These are phyloP conservation scores for Malacosoma neustria DNA, from an alignment of 2,888 invertebrate species.

Conservation along the genomic window DNA sequence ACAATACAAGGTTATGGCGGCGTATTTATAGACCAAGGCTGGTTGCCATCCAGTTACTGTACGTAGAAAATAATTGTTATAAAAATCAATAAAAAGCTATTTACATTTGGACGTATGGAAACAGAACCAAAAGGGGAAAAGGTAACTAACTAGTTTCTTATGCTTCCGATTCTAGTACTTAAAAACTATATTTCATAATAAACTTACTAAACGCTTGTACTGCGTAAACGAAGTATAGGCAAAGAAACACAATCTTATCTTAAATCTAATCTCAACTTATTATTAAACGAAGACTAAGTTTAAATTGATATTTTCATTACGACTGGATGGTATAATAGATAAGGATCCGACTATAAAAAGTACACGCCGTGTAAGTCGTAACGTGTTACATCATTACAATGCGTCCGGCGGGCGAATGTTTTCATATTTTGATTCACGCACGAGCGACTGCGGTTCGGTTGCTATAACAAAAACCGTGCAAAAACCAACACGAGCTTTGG, in stretches of 20 bases:
- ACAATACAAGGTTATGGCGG: too few species aligned
- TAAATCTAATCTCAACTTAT: slow-evolving; percentile 22
- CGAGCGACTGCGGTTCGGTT: slow-evolving; percentile 26
- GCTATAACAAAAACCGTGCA: slow-evolving; percentile 16
- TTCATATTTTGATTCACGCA: slow-evolving; percentile 43
- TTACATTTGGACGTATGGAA: too few species aligned
- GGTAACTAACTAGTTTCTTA: too few species aligned
- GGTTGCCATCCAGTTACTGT: too few species aligned
- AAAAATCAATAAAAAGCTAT: too few species aligned
- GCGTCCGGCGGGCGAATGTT: slow-evolving; percentile 19
- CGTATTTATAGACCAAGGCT: too few species aligned
- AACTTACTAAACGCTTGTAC: not conserved
- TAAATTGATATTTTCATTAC: not conserved
- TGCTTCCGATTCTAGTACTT: too few species aligned
- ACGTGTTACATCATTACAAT: slow-evolving; percentile 26
- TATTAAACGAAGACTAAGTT: slow-evolving; percentile 20
- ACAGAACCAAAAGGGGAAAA: too few species aligned
- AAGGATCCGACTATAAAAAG: not conserved
- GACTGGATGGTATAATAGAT: not conserved
- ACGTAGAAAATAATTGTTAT: too few species aligned
- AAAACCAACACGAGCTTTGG: slow-evolving; percentile 21
- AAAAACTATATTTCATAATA: not conserved
- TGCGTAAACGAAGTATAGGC: slow-evolving; percentile 2
- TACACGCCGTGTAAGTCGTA: too few species aligned
- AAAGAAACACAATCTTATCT: slow-evolving; percentile 21